These are phyloP conservation scores for Acanthopleura granulata DNA, from an alignment of 2,888 invertebrate genomes.

Conservation along the genomic window DNA sequence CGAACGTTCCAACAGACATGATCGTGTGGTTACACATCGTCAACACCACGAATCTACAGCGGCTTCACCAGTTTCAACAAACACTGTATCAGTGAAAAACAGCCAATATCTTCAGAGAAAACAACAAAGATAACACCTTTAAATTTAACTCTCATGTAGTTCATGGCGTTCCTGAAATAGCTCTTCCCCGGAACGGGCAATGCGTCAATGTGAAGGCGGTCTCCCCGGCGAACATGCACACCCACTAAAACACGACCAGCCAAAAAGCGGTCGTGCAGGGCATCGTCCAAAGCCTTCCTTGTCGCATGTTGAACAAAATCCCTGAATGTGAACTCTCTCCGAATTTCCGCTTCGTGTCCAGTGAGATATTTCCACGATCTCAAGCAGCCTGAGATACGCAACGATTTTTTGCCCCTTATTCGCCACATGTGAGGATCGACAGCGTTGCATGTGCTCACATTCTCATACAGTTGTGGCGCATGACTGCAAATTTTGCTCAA, in stretches of 20 bases:
- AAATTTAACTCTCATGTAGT: neutral
- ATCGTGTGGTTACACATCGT: constrained; percentile 12
- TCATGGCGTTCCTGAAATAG: constrained; percentile 14
- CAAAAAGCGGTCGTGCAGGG: neutral
- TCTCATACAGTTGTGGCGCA: neutral
- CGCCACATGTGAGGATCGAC: neutral
- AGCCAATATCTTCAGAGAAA: constrained; percentile 2
- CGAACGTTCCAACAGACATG: constrained; percentile 17
- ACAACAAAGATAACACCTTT: neutral
- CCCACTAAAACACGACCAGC: neutral
- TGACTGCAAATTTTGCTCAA: neutral
- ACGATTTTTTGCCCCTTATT: neutral
- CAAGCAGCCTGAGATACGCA: neutral
- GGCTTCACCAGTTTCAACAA: neutral
- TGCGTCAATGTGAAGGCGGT: neutral
- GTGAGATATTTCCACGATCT: neutral
- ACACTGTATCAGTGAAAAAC: neutral
- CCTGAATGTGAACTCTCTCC: constrained; percentile 4
- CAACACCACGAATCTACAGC: neutral
- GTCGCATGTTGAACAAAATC: neutral
- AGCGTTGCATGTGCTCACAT: neutral
- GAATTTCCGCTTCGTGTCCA: constrained; percentile 3
- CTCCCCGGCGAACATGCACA: constrained; percentile 18
- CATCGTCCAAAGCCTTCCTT: neutral
- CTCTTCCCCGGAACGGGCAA: neutral